Evolutionary conservation across 1,140 invertebrate genomes (phyloP).

Genomic region (Hylyphantes graminicola): DNA sequence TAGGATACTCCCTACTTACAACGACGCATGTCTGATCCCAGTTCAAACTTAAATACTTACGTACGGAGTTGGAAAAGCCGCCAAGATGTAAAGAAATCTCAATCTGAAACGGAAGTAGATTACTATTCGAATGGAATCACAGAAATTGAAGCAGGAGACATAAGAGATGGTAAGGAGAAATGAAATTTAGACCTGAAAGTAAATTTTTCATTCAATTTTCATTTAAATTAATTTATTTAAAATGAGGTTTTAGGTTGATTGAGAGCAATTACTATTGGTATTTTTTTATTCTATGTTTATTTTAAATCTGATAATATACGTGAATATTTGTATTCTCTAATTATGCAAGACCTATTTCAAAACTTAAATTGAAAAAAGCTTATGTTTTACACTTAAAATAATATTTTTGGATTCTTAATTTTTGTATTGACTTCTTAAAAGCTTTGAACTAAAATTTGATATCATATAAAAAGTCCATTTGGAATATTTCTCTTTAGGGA

Average conservation of each 20-base stretch:
- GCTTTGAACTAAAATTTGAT: too few species aligned
- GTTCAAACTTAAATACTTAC: conserved; percentile 90
- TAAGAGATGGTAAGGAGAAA: conserved; percentile 83
- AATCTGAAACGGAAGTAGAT: conserved; percentile 92
- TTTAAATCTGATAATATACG: too few species aligned
- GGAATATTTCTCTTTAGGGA: too few species aligned
- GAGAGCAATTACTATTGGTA: too few species aligned
- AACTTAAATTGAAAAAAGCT: background rate
- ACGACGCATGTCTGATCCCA: conserved; percentile 91
- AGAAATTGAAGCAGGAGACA: conserved; percentile 93
- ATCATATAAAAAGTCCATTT: too few species aligned
- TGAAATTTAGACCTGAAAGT: too few species aligned
- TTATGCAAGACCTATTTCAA: background rate
- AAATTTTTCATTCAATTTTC: too few species aligned
- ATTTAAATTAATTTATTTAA: too few species aligned
- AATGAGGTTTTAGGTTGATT: too few species aligned
- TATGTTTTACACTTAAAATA: background rate
- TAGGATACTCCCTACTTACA: conserved; percentile 71
- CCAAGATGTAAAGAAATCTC: conserved; percentile 75
- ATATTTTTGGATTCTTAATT: background rate
- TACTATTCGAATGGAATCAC: conserved; percentile 82
- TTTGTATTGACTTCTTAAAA: background rate
- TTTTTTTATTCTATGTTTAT: too few species aligned
- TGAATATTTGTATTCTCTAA: too few species aligned
- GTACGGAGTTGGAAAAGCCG: conserved; percentile 72